Percentiles rank a stretch among this genome's conserved stretches.
These are phyloP conservation scores for Oryzias woworae DNA, from an alignment of 2,113 vertebrate species.

Conservation along the genomic window DNA sequence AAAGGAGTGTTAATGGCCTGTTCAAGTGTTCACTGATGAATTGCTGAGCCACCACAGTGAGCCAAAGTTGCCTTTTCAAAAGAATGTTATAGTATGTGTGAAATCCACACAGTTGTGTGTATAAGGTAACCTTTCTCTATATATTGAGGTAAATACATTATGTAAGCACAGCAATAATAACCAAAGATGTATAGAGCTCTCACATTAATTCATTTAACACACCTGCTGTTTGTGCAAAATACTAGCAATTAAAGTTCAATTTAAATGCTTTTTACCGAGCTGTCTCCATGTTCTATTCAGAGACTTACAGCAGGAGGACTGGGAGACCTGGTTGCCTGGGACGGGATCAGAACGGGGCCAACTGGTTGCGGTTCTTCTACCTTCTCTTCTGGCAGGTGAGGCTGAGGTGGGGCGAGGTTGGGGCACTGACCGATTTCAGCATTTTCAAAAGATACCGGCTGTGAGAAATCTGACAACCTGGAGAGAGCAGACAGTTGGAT, in stretches of 20 bases:
- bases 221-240: background rate
- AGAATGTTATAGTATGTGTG: background rate
- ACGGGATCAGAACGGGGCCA: slow-evolving; percentile 5
- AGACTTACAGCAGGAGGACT: slow-evolving; percentile 76
- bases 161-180: too few relatives aligned
- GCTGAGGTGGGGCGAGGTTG: slow-evolving; percentile 68
- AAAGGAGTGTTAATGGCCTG: slow-evolving; percentile 76
- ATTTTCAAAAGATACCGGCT: slow-evolving; percentile 88
- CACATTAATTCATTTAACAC: background rate
- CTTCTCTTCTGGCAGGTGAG: slow-evolving; percentile 53
- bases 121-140: background rate
- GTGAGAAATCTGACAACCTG: slow-evolving; percentile 93
- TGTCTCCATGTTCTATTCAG: background rate
- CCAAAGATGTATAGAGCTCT: too few relatives aligned
- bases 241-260: background rate
- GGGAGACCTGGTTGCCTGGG: slow-evolving; percentile 27
- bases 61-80: slow-evolving; percentile 51
- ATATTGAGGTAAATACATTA: too few relatives aligned
- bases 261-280: background rate
- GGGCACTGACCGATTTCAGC: slow-evolving; percentile 92
- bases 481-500: background rate
- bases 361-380: slow-evolving; percentile 55
- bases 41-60: slow-evolving; percentile 63
- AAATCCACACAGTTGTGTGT: background rate
- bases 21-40: slow-evolving; percentile 66